Conservation (phyloP, 2,888 invertebrate species). For the Papilio demoleus region DNA sequence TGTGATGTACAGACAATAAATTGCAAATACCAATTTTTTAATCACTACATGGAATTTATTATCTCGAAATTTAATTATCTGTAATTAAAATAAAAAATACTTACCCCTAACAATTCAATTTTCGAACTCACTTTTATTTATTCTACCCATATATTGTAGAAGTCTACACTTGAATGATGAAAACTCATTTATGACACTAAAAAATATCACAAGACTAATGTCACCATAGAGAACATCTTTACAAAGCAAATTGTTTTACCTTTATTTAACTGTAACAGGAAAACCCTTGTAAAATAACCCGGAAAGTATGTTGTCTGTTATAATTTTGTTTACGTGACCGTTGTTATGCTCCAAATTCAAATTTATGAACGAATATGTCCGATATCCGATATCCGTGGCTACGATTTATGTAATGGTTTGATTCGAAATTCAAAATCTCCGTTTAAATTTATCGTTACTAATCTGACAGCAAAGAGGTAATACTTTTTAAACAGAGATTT, state of each 20-base stretch:
- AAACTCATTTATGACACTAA: background rate
- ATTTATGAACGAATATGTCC: background rate
- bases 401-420: too few species aligned
- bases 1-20: too few species aligned
- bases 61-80: too few species aligned
- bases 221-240: background rate
- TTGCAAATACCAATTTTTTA: too few species aligned
- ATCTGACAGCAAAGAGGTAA: too few species aligned
- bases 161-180: background rate
- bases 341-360: background rate
- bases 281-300: constrained; percentile 12
- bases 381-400: background rate
- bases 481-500: too few species aligned
- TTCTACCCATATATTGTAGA: background rate
- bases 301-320: background rate
- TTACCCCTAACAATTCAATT: background rate
- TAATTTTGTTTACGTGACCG: background rate
- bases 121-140: background rate
- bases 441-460: too few species aligned
- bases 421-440: too few species aligned
- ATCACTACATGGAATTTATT: too few species aligned
- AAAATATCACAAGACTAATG: background rate
- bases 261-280: constrained; percentile 29
- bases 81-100: background rate
- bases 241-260: constrained; percentile 21